Evolutionary conservation across 2,888 invertebrate genomes (phyloP).

Genomic region (Scaptomyza polygonia): DNA sequence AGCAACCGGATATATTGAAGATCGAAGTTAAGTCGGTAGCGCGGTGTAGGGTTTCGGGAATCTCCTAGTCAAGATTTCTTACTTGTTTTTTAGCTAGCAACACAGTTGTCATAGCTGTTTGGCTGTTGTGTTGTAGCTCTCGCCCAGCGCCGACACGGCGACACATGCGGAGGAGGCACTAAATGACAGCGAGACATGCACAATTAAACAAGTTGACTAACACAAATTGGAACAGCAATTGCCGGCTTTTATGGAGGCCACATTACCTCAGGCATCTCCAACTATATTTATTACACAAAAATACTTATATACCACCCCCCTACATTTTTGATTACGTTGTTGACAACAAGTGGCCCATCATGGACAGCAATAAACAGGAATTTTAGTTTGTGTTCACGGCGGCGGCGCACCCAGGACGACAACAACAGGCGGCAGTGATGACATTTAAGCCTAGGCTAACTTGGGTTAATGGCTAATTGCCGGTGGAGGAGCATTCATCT

Average conservation of each 20-base stretch:
- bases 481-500: constrained; percentile 62
- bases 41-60: too few relatives aligned
- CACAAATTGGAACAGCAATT: constrained; percentile 61
- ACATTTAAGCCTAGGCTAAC: constrained; percentile 46
- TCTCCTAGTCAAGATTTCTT: too few relatives aligned
- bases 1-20: too few relatives aligned
- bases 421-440: constrained; percentile 11
- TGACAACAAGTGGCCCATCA: constrained; percentile 60
- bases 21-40: too few relatives aligned
- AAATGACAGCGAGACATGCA: constrained; percentile 72
- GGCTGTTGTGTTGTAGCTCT: not conserved
- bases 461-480: constrained; percentile 54
- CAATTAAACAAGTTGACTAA: constrained; percentile 66
- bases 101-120: not conserved
- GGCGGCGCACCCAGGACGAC: constrained; percentile 29
- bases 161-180: constrained; percentile 44
- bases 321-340: constrained; percentile 1
- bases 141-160: constrained; percentile 25
- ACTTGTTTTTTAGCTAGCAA: not conserved
- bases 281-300: constrained; percentile 3
- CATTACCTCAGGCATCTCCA: constrained; percentile 23
- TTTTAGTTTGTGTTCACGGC: constrained; percentile 18
- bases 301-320: not conserved
- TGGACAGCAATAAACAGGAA: constrained; percentile 58
- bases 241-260: constrained; percentile 26